Evolutionary conservation across 2,113 vertebrate species (phyloP).

Genomic region (Cisticola juncidis): DNA sequence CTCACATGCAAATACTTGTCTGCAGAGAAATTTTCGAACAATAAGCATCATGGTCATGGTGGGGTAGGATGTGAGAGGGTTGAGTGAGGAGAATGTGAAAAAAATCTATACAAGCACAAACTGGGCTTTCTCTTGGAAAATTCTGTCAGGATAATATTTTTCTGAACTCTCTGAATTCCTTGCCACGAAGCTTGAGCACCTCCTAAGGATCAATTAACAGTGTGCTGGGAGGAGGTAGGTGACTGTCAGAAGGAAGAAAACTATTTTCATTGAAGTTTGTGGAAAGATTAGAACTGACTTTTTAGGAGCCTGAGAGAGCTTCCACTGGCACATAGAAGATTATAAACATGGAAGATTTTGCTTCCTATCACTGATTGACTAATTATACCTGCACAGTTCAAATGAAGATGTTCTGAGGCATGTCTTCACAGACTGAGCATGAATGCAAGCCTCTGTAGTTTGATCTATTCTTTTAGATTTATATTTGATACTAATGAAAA

Average conservation of each 20-base stretch:
- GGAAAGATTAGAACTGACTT: background rate
- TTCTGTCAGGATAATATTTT: background rate
- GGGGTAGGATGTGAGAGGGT: fast-evolving
- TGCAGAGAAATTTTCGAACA: background rate
- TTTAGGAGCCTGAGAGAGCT: background rate
- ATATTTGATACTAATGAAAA: background rate
- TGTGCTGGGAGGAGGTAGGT: background rate
- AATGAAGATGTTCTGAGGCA: background rate
- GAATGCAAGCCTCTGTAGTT: background rate
- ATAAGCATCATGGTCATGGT: fast-evolving
- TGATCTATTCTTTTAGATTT: background rate
- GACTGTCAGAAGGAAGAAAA: background rate
- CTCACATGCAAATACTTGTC: background rate
- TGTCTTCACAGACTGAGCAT: background rate
- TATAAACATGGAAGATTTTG: background rate
- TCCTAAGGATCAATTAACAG: background rate
- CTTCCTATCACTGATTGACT: background rate
- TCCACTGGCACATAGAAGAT: background rate
- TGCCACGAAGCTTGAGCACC: background rate
- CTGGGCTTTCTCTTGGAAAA: background rate
- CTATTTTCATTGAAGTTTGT: background rate
- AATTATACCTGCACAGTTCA: conserved; percentile 14
- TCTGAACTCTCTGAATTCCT: background rate
- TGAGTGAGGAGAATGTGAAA: background rate
- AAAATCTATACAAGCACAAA: background rate